Conservation (phyloP, 1,140 invertebrate species). For the Caenorhabditis remanei region DNA sequence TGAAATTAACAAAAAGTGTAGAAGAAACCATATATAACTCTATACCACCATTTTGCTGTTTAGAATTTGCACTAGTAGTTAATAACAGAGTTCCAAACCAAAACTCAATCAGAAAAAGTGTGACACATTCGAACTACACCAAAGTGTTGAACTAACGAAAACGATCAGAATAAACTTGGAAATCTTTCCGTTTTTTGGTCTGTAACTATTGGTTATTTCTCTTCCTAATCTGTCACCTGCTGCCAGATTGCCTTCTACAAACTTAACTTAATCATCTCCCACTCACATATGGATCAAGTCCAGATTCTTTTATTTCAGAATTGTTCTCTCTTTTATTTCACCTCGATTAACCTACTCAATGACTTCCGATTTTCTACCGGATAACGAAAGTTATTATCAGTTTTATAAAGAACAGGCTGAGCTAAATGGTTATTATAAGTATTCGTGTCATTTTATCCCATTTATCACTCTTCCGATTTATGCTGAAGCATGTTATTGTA, state of each 20-base stretch:
- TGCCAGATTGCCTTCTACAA: neutral
- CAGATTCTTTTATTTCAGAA: neutral
- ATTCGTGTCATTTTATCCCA: neutral
- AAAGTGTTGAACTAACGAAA: neutral
- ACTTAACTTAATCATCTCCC: neutral
- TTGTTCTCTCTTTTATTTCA: neutral
- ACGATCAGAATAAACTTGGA: neutral
- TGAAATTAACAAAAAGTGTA: no score
- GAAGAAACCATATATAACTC: no score
- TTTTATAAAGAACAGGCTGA: neutral
- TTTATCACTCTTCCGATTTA: constrained; percentile 5
- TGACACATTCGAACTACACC: neutral
- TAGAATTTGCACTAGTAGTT: no score
- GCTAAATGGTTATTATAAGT: constrained; percentile 22
- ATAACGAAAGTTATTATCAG: constrained; percentile 1
- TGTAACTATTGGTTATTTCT: neutral
- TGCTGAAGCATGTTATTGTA: constrained; percentile 5
- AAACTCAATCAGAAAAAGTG: no score
- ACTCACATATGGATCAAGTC: neutral
- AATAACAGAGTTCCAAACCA: no score
- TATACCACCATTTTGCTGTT: no score
- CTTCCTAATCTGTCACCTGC: constrained; percentile 8
- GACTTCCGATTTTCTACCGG: neutral
- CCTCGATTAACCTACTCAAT: neutral
- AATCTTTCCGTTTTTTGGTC: neutral